Percentiles rank a stretch among this genome's conserved stretches.
Conservation (phyloP, 2,888 invertebrate genomes). For the Cheilosia vernalis region DNA sequence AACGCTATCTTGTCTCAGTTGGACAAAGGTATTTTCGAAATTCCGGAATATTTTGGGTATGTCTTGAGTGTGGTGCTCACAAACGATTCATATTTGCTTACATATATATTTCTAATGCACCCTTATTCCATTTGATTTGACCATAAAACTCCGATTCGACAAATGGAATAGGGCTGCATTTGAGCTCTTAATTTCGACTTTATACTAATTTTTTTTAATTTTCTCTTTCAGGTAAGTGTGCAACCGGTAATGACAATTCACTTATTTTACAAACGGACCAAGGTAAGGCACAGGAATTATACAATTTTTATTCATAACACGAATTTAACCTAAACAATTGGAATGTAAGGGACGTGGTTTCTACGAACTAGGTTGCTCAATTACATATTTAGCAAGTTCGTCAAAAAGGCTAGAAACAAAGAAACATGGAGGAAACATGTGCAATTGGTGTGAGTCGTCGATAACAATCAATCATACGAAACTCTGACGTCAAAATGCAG, state of each 20-base stretch:
- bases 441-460: neutral
- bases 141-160: neutral
- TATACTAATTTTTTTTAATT: conserved; percentile 14
- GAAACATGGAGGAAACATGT: neutral
- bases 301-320: conserved; percentile 2
- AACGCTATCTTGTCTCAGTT: conserved; percentile 82
- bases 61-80: conserved; percentile 58
- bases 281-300: conserved; percentile 71
- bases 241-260: conserved; percentile 73
- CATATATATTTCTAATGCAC: neutral
- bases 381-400: too few species aligned
- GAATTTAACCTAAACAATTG: conserved; percentile 35
- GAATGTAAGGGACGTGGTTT: conserved; percentile 11
- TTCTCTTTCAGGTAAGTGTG: conserved; percentile 68
- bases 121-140: neutral
- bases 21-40: conserved; percentile 78
- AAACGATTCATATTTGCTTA: conserved; percentile 14
- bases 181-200: neutral
- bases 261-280: conserved; percentile 65
- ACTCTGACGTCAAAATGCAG: neutral
- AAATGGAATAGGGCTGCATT: neutral
- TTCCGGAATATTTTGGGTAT: conserved; percentile 75
- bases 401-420: too few species aligned
- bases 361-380: too few species aligned
- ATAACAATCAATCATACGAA: neutral